These are phyloP conservation scores for Tychaedon coryphoeus DNA, from an alignment of 2,113 vertebrate species.

Conservation along the genomic window DNA sequence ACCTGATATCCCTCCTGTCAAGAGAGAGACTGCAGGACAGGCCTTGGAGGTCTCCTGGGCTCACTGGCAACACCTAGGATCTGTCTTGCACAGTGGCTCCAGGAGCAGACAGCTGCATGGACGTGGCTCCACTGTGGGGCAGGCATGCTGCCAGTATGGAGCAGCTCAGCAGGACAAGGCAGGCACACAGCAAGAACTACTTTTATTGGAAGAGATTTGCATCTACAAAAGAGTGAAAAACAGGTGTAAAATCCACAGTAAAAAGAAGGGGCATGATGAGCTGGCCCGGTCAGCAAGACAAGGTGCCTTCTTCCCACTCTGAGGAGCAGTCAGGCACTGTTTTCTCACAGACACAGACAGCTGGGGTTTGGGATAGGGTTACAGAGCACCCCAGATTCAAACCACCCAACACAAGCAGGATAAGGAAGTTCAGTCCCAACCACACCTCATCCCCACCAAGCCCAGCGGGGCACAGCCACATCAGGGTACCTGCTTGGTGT, in stretches of 20 bases:
- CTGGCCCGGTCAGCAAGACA: background rate
- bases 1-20: background rate
- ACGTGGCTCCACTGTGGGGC: accelerated
- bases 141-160: background rate
- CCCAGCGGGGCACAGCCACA: accelerated
- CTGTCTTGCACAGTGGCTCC: accelerated
- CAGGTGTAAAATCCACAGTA: constrained; percentile 60
- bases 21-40: background rate
- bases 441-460: background rate
- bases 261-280: constrained; percentile 34
- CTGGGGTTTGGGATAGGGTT: background rate
- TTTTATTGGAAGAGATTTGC: constrained; percentile 68
- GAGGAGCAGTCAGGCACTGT: background rate
- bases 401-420: background rate
- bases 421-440: background rate
- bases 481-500: accelerated
- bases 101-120: background rate
- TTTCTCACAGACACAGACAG: background rate
- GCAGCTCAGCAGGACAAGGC: background rate
- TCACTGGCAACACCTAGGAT: background rate
- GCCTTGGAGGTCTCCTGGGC: background rate
- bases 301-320: background rate
- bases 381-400: background rate
- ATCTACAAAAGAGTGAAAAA: constrained; percentile 79
- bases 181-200: constrained; percentile 29